phyloP scores from a whole-genome alignment of 1,140 invertebrate genomes.

The Bombus confusus region DNA sequence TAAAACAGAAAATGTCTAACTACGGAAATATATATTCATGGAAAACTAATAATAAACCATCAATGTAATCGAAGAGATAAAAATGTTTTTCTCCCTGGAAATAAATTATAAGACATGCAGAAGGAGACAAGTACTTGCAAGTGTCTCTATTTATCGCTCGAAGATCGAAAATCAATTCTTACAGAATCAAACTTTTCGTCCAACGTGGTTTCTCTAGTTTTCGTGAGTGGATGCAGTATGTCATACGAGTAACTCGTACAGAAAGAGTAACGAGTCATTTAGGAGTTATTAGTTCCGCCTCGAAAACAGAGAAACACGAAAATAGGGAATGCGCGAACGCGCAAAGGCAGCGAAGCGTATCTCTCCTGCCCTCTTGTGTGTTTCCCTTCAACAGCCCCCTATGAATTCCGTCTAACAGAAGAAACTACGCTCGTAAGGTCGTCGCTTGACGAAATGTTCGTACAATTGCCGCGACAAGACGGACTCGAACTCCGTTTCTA shows the following conservation, averaged over 20 bases:
- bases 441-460: constrained; percentile 44
- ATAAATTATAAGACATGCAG: no score
- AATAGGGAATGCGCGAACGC: constrained; percentile 51
- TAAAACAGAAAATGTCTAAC: no score
- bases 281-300: constrained; percentile 73
- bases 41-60: no score
- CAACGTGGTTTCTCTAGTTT: neutral
- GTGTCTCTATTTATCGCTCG: neutral
- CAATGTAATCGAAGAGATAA: no score
- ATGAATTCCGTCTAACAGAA: constrained; percentile 30
- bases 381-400: constrained; percentile 51
- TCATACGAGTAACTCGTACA: constrained; percentile 6
- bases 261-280: constrained; percentile 68
- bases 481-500: neutral
- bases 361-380: constrained; percentile 54
- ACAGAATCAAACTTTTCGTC: neutral
- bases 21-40: no score
- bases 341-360: constrained; percentile 59
- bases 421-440: constrained; percentile 32
- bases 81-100: no score
- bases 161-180: neutral
- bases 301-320: constrained; percentile 54
- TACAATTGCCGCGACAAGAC: constrained; percentile 41
- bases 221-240: neutral
- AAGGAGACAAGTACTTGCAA: no score